A percentile compares a stretch with the other conserved stretches of the same genome.
Conservation (phyloP, 2,113 vertebrate species). For the Calypte anna region DNA sequence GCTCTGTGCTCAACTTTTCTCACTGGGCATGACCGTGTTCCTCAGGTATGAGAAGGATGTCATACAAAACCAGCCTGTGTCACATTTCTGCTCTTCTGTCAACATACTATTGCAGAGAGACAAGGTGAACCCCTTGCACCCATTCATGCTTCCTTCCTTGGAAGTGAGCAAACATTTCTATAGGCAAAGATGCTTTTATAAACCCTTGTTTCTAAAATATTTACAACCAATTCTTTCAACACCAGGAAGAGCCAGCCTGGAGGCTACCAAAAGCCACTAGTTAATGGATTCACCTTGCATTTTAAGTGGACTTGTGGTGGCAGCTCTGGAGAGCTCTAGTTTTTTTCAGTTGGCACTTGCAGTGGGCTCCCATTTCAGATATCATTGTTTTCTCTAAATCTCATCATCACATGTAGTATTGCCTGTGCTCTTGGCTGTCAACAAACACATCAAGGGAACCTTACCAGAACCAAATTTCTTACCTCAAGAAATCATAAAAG, state of each 20-base stretch:
- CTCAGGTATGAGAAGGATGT: neutral
- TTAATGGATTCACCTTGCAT: neutral
- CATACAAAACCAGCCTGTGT: neutral
- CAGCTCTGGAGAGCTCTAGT: neutral
- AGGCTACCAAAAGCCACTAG: neutral
- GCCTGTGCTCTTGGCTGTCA: neutral
- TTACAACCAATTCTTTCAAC: neutral
- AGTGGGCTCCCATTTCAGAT: neutral
- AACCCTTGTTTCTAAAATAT: neutral
- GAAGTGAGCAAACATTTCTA: neutral
- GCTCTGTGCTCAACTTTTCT: neutral
- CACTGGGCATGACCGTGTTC: accelerated
- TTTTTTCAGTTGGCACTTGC: neutral
- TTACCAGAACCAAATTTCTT: neutral
- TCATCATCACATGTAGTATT: neutral
- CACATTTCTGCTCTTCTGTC: neutral
- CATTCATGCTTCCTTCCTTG: neutral
- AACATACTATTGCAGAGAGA: neutral
- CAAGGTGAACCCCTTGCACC: neutral
- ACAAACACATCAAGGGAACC: neutral
- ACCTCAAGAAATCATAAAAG: neutral
- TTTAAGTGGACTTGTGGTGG: neutral
- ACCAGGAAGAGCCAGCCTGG: neutral
- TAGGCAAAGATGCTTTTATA: neutral
- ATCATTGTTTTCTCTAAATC: neutral